Conservation (phyloP, 2,113 vertebrate species). For the Embiotoca jacksoni region DNA sequence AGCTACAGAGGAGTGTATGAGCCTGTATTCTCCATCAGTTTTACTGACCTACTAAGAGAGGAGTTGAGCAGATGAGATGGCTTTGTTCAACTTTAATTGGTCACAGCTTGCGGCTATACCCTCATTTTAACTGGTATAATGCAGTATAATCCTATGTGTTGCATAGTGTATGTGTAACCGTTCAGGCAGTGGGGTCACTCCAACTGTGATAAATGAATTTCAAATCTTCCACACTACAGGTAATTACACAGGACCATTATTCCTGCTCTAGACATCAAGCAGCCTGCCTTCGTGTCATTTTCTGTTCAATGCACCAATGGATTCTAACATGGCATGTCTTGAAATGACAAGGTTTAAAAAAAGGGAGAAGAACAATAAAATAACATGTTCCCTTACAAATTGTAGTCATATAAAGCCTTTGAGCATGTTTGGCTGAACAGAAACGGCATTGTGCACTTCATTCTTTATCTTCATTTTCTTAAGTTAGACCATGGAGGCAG, state of each 20-base stretch:
- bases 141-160: constrained; percentile 77
- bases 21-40: constrained; percentile 77
- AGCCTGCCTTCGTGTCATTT: constrained; percentile 48
- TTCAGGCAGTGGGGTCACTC: constrained; percentile 65
- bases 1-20: constrained; percentile 44
- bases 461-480: constrained; percentile 21
- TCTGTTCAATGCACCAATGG: constrained; percentile 32
- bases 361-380: constrained; percentile 27
- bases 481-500: constrained; percentile 26
- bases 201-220: constrained; percentile 72
- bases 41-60: constrained; percentile 83
- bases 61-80: constrained; percentile 83
- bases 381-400: constrained; percentile 36
- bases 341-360: constrained; percentile 50
- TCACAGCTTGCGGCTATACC: constrained; percentile 79
- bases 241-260: constrained; percentile 75
- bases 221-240: constrained; percentile 73
- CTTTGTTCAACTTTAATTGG: constrained; percentile 85
- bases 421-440: background rate
- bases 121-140: constrained; percentile 78
- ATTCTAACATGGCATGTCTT: constrained; percentile 44
- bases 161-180: constrained; percentile 65
- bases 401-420: constrained; percentile 14
- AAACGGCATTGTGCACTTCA: constrained; percentile 6
- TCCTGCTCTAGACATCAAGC: constrained; percentile 37